Conservation (phyloP, 2,113 vertebrate genomes). For the Centropristis striata region DNA sequence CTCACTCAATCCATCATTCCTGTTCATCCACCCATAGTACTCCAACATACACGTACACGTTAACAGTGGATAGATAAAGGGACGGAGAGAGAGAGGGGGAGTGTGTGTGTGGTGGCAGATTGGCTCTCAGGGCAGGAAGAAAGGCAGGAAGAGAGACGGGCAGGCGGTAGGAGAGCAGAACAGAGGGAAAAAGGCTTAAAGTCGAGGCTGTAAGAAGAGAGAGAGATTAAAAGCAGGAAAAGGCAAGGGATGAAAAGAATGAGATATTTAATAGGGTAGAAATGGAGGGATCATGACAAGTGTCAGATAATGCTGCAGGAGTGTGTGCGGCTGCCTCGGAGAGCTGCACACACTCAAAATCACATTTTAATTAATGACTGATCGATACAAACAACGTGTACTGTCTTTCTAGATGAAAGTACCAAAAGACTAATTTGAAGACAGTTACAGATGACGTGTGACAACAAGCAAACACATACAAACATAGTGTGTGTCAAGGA, state of each 20-base stretch:
- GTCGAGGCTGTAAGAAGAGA: slow-evolving; percentile 33
- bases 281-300: slow-evolving; percentile 52
- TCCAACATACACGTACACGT: slow-evolving; percentile 27
- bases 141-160: neutral
- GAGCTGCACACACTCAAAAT: slow-evolving; percentile 45
- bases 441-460: slow-evolving; percentile 9
- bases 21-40: slow-evolving; percentile 63
- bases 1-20: slow-evolving; percentile 64
- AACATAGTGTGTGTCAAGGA: neutral
- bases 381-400: slow-evolving; percentile 53
- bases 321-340: slow-evolving; percentile 18
- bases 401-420: neutral
- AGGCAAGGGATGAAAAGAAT: slow-evolving; percentile 39
- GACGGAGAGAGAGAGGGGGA: slow-evolving; percentile 15
- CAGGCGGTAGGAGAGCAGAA: slow-evolving; percentile 18
- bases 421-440: slow-evolving; percentile 17
- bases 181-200: slow-evolving; percentile 33
- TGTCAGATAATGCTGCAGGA: slow-evolving; percentile 40
- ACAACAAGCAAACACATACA: neutral
- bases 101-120: slow-evolving; percentile 33
- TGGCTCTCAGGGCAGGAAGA: slow-evolving; percentile 15
- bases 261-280: slow-evolving; percentile 49
- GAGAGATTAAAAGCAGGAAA: slow-evolving; percentile 54
- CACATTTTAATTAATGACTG: slow-evolving; percentile 59
- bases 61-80: slow-evolving; percentile 34